Evolutionary conservation across 2,797 vertebrate species (phyloP).

Genomic region (Merluccius polli): DNA sequence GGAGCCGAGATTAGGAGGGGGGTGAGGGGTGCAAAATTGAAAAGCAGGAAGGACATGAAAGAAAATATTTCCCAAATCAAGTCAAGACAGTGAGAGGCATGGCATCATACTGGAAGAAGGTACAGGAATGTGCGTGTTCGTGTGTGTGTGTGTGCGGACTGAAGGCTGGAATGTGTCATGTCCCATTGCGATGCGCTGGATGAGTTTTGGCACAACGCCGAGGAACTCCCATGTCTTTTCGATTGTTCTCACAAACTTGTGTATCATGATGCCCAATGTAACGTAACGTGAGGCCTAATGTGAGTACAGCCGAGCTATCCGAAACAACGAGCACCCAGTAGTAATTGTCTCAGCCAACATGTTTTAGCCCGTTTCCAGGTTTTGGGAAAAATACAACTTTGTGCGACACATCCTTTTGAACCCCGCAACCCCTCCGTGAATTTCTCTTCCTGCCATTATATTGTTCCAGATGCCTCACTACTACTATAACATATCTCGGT

Average conservation of each 20-base stretch:
- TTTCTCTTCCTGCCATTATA: neutral
- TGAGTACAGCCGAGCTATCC: conserved; percentile 31
- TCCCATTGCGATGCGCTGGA: conserved; percentile 55
- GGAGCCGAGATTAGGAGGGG: neutral
- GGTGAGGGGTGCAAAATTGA: conserved; percentile 40
- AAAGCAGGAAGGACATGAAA: conserved; percentile 33
- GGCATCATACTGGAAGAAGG: neutral
- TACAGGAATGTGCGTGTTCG: neutral
- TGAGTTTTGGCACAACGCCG: conserved; percentile 50
- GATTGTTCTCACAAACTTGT: conserved; percentile 37
- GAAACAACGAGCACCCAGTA: conserved; percentile 30
- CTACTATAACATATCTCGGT: conserved; percentile 62
- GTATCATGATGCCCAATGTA: conserved; percentile 43
- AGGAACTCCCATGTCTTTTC: conserved; percentile 40
- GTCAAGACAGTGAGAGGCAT: neutral
- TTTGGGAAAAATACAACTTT: conserved; percentile 34
- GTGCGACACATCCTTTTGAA: conserved; percentile 14
- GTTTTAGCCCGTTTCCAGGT: conserved; percentile 52
- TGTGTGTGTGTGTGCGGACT: neutral
- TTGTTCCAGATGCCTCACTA: neutral
- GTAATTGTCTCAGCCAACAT: conserved; percentile 38
- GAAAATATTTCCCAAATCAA: neutral
- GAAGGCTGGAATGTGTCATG: conserved; percentile 17
- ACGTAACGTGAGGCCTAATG: conserved; percentile 9
- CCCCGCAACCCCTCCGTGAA: conserved; percentile 1